These are phyloP conservation scores for Samia ricini DNA, from an alignment of 1,140 invertebrate genomes.

Conservation along the genomic window DNA sequence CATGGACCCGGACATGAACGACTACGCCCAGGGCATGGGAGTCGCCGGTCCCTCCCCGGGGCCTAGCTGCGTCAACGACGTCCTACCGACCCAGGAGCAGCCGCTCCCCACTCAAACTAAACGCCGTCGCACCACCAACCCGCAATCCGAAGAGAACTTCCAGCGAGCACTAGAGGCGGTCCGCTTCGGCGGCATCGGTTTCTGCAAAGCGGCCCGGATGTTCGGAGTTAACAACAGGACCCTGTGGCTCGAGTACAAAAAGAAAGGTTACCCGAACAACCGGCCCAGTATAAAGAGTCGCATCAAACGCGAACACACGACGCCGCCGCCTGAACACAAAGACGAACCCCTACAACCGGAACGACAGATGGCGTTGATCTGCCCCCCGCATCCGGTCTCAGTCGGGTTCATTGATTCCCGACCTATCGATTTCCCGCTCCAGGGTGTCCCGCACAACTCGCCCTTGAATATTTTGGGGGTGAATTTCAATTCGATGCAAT, in stretches of 20 bases:
- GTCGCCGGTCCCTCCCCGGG: slow-evolving; percentile 48
- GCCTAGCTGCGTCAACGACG: slow-evolving; percentile 37
- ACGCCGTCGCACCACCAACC: slow-evolving; percentile 72
- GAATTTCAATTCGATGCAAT: slow-evolving; percentile 86
- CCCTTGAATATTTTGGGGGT: slow-evolving; percentile 84
- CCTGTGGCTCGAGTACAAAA: slow-evolving; percentile 90
- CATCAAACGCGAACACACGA: slow-evolving; percentile 81
- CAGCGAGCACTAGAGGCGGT: slow-evolving; percentile 88
- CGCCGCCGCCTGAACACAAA: slow-evolving; percentile 71
- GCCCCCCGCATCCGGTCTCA: slow-evolving; percentile 70
- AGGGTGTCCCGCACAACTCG: slow-evolving; percentile 72
- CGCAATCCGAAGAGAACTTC: slow-evolving; percentile 88
- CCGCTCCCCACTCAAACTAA: slow-evolving; percentile 25
- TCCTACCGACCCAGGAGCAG: slow-evolving; percentile 24
- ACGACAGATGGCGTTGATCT: slow-evolving; percentile 61
- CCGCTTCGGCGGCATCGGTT: slow-evolving; percentile 88
- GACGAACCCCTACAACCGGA: slow-evolving; percentile 64
- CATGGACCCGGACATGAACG: slow-evolving; percentile 41
- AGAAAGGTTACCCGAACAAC: slow-evolving; percentile 87
- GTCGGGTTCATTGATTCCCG: slow-evolving; percentile 80
- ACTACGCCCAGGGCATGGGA: slow-evolving; percentile 45
- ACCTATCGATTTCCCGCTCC: slow-evolving; percentile 78
- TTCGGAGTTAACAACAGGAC: slow-evolving; percentile 91
- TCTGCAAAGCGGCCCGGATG: slow-evolving; percentile 89
- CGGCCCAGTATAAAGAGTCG: slow-evolving; percentile 85